Base-by-base conservation (phyloP, 2,888 invertebrate genomes). In the Melolontha melolontha region DNA sequence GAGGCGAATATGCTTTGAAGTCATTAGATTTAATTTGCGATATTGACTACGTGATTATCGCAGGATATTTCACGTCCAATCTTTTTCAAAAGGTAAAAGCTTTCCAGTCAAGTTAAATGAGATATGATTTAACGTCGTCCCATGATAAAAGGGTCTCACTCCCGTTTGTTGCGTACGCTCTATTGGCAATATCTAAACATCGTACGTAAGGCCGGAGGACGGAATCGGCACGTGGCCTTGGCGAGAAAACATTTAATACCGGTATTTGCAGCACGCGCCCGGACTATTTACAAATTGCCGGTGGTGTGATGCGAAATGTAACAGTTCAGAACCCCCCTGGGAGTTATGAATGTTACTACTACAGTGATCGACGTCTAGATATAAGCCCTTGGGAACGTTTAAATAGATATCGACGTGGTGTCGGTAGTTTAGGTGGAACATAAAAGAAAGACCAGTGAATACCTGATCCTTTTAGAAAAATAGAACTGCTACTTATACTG, bases 281-380 rank as follows among this genome's bases (percentile, higher is more conserved):
- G 70, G 77, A 76, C 82, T 81, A 82, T 83, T 82, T 82, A 82
- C 82, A 83, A 83, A 82, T 82, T 82, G 82, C 82, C 79, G 77
- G 74, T 79, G 78, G 78, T 77, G 78, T 76, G 77, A 77, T 77
- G 76, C 73, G 50, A 49, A 59, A 59, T 57, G 66, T 59, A 50
- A 65, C 66, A 59, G 66, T 42, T 66, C 59, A 51, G 29, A 40
- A 54, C 66, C 59, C 59, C 59, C 59, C 59, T 59, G 59, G 59
- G 47, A 50, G 57, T 57, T 40, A 55, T 50, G 57, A 57, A 50
- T 42, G 57, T 50, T 41, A 57, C 66, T 22, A 49, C 55, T 49
- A 39, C 40, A 57, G 44, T 47, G 66, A 66, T 66, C 55, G 55
- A 66, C 57, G 57, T 57, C 44, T 14, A 57, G 55, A 66, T 59